Conservation (phyloP, 30 jellyfish, hydroid and myxozoan genomes). For the Sanderia malayensis region DNA sequence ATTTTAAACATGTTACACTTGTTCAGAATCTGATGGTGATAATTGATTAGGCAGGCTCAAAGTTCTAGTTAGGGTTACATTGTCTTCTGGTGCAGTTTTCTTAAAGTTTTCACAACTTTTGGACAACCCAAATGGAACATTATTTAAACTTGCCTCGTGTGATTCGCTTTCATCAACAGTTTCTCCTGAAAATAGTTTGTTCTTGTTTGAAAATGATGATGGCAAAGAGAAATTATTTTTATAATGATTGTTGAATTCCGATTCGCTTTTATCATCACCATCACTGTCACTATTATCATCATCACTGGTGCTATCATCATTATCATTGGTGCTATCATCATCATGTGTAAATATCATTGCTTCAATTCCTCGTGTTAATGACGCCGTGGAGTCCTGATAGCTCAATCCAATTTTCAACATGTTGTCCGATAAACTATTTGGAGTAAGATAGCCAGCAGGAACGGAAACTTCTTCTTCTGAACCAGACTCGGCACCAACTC, state of each 20-base stretch:
- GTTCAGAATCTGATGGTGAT: no score
- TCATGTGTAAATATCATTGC: neutral
- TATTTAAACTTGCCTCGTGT: neutral
- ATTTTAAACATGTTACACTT: no score
- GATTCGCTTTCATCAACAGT: no score
- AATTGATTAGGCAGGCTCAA: conserved; percentile 1
- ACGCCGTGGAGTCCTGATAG: neutral
- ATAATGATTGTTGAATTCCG: no score
- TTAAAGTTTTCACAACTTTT: neutral
- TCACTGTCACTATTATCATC: no score
- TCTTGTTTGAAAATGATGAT: no score
- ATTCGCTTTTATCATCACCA: no score
- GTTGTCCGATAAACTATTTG: neutral
- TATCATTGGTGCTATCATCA: no score
- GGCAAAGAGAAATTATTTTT: no score
- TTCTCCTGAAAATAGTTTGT: no score
- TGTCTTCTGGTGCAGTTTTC: neutral
- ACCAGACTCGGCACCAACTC: conserved; percentile 10
- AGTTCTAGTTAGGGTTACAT: neutral
- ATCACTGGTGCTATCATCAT: no score
- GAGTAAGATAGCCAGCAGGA: neutral
- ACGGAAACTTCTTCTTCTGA: neutral
- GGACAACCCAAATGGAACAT: neutral
- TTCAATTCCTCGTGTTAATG: neutral
- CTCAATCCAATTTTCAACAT: neutral